Percentiles rank a stretch among this genome's conserved stretches.
These are phyloP conservation scores for Ridgeia piscesae DNA, from an alignment of 1,140 invertebrate genomes.

Conservation along the genomic window DNA sequence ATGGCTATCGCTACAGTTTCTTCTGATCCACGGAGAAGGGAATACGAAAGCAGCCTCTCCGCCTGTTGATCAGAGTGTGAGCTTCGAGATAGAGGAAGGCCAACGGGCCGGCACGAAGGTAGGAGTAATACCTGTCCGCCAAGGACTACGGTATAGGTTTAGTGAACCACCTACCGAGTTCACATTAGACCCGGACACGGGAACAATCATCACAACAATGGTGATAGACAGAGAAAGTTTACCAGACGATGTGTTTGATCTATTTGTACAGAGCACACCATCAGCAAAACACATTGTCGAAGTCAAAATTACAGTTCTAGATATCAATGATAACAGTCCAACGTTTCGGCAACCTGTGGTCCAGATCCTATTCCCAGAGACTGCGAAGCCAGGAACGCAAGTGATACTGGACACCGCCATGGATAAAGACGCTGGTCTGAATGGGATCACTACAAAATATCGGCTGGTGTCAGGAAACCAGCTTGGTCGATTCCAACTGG, in stretches of 20 bases:
- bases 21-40: conserved; percentile 23
- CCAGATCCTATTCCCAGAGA: conserved; percentile 62
- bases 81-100: conserved; percentile 24
- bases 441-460: conserved; percentile 84
- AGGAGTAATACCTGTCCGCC: conserved; percentile 19
- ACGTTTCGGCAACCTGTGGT: conserved; percentile 8
- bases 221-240: conserved; percentile 20
- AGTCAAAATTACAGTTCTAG: conserved; percentile 14
- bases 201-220: conserved; percentile 9
- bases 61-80: conserved; percentile 20
- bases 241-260: conserved; percentile 18
- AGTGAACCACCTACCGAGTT: conserved; percentile 22
- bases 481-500: conserved; percentile 82
- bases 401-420: conserved; percentile 79
- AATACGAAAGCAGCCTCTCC: background rate
- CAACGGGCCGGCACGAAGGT: conserved; percentile 17
- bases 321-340: conserved; percentile 24
- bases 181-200: background rate
- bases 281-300: conserved; percentile 20
- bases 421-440: conserved; percentile 82
- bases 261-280: conserved; percentile 24
- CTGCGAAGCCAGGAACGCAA: conserved; percentile 68
- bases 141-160: conserved; percentile 23
- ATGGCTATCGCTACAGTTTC: conserved; percentile 4
- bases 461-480: conserved; percentile 81